Evolutionary conservation across 37 sponge, comb jelly and placozoan species (phyloP), one percentile per base, ranked within the genome.

Genomic region (Cladorhizidae sp.): DNA sequence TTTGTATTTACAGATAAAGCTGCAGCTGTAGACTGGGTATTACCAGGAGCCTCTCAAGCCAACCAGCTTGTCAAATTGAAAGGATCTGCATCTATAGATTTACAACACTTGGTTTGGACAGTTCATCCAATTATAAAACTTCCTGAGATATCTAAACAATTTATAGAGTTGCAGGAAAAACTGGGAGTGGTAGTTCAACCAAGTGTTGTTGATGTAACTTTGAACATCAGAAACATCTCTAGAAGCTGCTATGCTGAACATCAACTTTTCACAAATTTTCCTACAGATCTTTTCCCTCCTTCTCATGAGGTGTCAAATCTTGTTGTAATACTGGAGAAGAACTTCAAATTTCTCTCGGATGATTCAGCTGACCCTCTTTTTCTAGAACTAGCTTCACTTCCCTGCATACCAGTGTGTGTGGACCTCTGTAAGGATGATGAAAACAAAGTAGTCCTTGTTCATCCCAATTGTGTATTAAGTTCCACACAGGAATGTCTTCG

Each of bases 361-460:
- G 0, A 64, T 17, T 29, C 14, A 58, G 23, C 5, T 28, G 5
- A 14, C 5, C 25, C 12, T 22, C 49, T 5, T 5, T 12, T 5
- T 45, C 5, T 45, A 9, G 9, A 45, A 45, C 49, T 45, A 45
- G 8, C 22, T 29, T 22, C 23, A 52, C 26, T 28, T 51, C n/a
- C 77, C 76, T 83, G 84, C 59, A 83, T 83, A 23, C 84, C 84
- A 40, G 84, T 83, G 17, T 23, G 9, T 68, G 49, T 21, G 9
- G 26, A 29, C 2, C 17, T 35, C 36, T 40, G 52, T 55, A 40
- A 51, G 21, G 11, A 20, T 0, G 64, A 64, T 54, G 32, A 18
- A 15, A 11, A 37, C 20, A 64, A 57, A 22, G 57, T 77, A 15
- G 81, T 86, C 7, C 73, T 88, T n/a, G 88, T 88, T 7, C 71